These are phyloP conservation scores for Aurelia aurita DNA, from an alignment of 30 jellyfish, hydroid and myxozoan species.

Conservation along the genomic window DNA sequence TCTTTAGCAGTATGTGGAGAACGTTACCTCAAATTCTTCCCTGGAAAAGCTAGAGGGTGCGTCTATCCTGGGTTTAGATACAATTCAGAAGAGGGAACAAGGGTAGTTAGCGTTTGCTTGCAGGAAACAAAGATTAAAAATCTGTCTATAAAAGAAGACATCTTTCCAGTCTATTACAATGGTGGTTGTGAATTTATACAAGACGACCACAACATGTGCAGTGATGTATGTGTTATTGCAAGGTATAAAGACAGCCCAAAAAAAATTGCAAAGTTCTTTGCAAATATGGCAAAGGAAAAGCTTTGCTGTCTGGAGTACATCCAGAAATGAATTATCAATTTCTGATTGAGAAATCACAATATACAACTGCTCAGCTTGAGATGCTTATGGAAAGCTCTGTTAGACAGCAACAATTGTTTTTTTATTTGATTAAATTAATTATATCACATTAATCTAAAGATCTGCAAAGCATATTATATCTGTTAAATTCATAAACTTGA, in stretches of 20 bases:
- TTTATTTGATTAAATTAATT: background rate
- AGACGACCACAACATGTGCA: background rate
- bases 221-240: constrained; percentile 14
- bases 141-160: background rate
- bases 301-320: constrained; percentile 84
- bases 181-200: constrained; percentile 96
- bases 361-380: constrained; percentile 19
- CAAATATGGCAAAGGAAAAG: constrained; percentile 69
- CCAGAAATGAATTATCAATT: constrained; percentile 77
- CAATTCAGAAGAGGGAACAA: constrained; percentile 72
- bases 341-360: constrained; percentile 28
- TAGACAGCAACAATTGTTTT: constrained; percentile 28
- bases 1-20: constrained; percentile 78
- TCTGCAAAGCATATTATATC: no score
- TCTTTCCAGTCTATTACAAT: constrained; percentile 64
- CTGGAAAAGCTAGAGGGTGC: constrained; percentile 85
- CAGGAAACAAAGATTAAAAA: background rate
- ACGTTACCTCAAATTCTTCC: constrained; percentile 68
- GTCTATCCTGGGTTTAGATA: constrained; percentile 89
- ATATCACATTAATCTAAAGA: no score
- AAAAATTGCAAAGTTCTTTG: constrained; percentile 72
- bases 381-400: background rate
- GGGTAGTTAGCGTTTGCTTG: constrained; percentile 49
- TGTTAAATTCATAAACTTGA: no score
- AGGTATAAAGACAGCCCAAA: constrained; percentile 48